These are phyloP conservation scores for Achatina immaculata DNA, from an alignment of 1,140 invertebrate species.

Conservation along the genomic window DNA sequence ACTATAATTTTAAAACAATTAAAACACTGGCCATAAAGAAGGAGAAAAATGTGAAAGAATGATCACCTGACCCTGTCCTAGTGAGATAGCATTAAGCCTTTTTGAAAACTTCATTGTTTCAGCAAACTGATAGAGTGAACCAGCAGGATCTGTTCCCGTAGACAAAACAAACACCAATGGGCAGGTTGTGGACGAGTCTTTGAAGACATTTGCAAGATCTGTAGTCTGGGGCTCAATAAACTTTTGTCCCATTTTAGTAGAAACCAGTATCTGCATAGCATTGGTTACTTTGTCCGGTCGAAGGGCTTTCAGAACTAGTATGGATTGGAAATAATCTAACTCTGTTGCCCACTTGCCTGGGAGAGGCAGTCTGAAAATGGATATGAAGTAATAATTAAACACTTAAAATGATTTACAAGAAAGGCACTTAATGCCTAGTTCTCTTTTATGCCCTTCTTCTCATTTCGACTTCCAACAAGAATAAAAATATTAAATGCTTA, in stretches of 20 bases:
- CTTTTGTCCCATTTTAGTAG: conserved; percentile 66
- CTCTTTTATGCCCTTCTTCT: too few relatives aligned
- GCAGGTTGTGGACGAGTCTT: conserved; percentile 70
- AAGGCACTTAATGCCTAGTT: not conserved
- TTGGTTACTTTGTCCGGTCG: conserved; percentile 75
- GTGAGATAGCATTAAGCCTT: conserved; percentile 70
- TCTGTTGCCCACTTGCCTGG: conserved; percentile 73
- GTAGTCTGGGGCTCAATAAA: conserved; percentile 72
- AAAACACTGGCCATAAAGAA: too few relatives aligned
- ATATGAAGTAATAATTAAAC: conserved; percentile 21
- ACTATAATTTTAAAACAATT: too few relatives aligned
- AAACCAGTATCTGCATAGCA: conserved; percentile 71
- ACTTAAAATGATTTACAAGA: not conserved
- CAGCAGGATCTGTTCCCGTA: conserved; percentile 70
- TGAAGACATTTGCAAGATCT: conserved; percentile 68
- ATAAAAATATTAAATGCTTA: too few relatives aligned
- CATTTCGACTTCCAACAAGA: too few relatives aligned
- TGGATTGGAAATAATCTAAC: conserved; percentile 74
- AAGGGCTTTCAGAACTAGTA: conserved; percentile 74
- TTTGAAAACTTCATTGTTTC: conserved; percentile 72
- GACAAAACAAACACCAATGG: conserved; percentile 72
- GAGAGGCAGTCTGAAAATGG: conserved; percentile 59
- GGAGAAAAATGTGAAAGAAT: too few relatives aligned
- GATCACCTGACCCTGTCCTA: conserved; percentile 71
- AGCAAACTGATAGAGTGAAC: conserved; percentile 72